Evolutionary conservation across 2,113 vertebrate genomes (phyloP), one percentile per base, ranked within the genome.

Genomic region (Corythoichthys haematopterus): DNA sequence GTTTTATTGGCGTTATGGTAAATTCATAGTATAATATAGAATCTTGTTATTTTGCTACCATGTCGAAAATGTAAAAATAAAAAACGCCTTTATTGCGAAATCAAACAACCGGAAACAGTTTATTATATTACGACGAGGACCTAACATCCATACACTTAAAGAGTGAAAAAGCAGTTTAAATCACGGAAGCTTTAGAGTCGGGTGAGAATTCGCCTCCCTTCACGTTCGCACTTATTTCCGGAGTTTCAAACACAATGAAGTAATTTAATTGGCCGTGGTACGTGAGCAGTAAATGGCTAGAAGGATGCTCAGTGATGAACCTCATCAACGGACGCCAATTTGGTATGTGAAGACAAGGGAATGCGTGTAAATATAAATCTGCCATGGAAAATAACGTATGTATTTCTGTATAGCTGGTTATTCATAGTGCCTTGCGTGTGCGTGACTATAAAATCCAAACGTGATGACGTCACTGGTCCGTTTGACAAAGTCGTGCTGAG

Each of bases 401-500:
- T 53, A 52, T 64, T 28, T 71, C 20, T 81, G 78, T 67, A 48
- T 69, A 69, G 0, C 36, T 36, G 65, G 40, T 59, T 12, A 14
- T 20, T 58, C 40, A 8, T 38, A 14, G 58, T 61, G 4, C 43
- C 33, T 57, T 11, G 60, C 45, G 43, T 60, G 16, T 15, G 36
- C 38, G 16, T 60, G 58, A 43, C 58, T n/a, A 33, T 33, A 33
- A 9, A 28, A 5, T 20, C 43, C 11, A 33, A 46, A 46, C 60
- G 60, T 14, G 43, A 63, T 63, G 64, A 65, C 64, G 64, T 53
- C 64, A 53, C 36, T 37, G 63, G 5, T 51, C 15, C 65, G 16
- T 53, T 72, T 77, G 81, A 84, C 77, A 81, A 67, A 64, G 64
- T 38, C 53, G 3, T 15, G 61, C 74, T 67, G 47, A 74, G 46